Evolutionary conservation across 2,113 vertebrate genomes (phyloP), one percentile per base, ranked within the genome.

Genomic region (Pseudopodoces humilis): DNA sequence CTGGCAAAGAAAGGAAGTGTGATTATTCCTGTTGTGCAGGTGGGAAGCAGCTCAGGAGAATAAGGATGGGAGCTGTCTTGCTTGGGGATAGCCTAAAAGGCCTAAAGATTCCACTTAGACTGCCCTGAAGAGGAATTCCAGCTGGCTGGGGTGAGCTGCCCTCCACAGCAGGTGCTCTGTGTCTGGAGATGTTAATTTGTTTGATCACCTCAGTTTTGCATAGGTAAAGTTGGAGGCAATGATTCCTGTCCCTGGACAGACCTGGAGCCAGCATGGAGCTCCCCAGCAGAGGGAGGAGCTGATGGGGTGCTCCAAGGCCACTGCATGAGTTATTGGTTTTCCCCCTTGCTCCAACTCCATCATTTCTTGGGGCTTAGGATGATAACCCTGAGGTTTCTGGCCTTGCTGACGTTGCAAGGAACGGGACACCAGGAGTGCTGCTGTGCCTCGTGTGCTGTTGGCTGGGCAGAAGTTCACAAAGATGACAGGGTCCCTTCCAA

Each of bases 11-110:
- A 93, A 94, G 84, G 81, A 86, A 88, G 62, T 65, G 76, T 76
- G 85, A 72, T 87, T 60, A 90, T 81, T 90, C 85, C 85, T 35
- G 55, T 67, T 81, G 80, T 93, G 69, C 78, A 65, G 39, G 59
- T 43, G 64, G 72, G 91, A 87, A 89, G 63, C 44, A 28, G 33
- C 4, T 84, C 67, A 86, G 85, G 78, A 83, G 53, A 56, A 47
- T 14, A 64, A 72, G 35, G 44, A 39, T 55, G 63, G 64, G 49
- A 89, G 72, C 19, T 50, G 43, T 71, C 76, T 63, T 63, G 20
- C 44, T 83, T 35, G 68, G 71, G 81, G 72, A 72, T 46, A n/a
- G 77, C 39, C 63, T 59, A 5, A 83, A 76, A 74, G 18, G 7
- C 31, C 24, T 30, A 46, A 75, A 47, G 39, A 27, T 53, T 39